Base-by-base conservation (phyloP, 2,797 vertebrate species). In the Crax fasciolata region DNA sequence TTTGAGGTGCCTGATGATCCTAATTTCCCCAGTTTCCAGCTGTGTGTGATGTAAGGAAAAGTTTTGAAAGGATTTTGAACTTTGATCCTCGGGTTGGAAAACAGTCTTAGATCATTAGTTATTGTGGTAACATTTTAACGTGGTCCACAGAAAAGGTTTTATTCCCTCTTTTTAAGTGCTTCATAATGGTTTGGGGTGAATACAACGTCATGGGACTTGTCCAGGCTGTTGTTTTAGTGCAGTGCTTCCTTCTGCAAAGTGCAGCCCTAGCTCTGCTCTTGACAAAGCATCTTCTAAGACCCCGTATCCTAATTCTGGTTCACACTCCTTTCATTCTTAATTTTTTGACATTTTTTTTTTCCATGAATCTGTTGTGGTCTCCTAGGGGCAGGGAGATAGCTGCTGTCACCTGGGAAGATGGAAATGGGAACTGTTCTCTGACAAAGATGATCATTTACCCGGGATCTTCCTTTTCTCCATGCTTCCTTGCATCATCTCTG, bases 101-200 rank as follows among this genome's bases (percentile, higher is more conserved):
- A 9, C 2, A 1, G 10, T 48, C 44, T 58, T 32, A 38, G 28
- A 16, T 55, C 32, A 12, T 7, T 39, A 23, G 32, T 57, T 62
- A 68, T 30, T 30, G 43, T 11, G 8, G 18, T 8, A 43, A 27
- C 11, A 32, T 61, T 55, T n/a, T 51, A 8, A 55, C 14, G n/a
- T 18, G 20, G 54, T 54, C 41, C 11, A 15, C 24, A 23, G 16
- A 2, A 13, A 38, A 41, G 49, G 32, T 48, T 65, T 71, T 80
- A 28, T 59, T 59, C 11, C 27, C 10, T 81, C 9, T 52, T 63
- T 24, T 68, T 41, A 77, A 78, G 63, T 30, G 12, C 21, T 74
- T 74, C 0, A 0, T 35, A 3, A 3, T 38, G 24, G 14, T 27
- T 62, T 73, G 49, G 18, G 14, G 13, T 48, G 14, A 23, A 23